A percentile compares a stretch with the other conserved stretches of the same genome.
phyloP scores from a whole-genome alignment of 2,797 vertebrate species.

The Paguma larvata region DNA sequence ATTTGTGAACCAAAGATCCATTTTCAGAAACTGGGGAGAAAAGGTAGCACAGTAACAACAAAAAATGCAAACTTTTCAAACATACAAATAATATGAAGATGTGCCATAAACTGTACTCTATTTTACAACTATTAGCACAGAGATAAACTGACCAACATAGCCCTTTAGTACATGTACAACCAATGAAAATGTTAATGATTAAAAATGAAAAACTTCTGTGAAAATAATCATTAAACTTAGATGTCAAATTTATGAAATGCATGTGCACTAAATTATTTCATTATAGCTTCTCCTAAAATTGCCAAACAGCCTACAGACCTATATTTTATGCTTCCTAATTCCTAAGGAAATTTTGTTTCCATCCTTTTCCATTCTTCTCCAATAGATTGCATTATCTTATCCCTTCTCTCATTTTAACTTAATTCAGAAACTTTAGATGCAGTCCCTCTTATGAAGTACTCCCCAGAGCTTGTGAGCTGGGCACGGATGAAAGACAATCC shows the following conservation, averaged over 20 bases:
- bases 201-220: not conserved
- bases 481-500: not conserved
- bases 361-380: not conserved
- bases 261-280: not conserved
- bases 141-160: not conserved
- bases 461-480: not conserved
- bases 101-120: not conserved
- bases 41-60: not conserved
- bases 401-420: slow-evolving; percentile 3
- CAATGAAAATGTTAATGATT: not conserved
- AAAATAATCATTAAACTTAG: slow-evolving; percentile 4
- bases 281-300: not conserved
- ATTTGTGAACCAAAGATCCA: not conserved
- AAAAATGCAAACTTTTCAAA: not conserved
- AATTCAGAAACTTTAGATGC: not conserved
- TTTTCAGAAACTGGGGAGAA: not conserved
- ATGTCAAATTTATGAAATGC: not conserved
- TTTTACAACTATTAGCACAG: not conserved
- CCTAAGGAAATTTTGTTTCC: not conserved
- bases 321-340: not conserved
- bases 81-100: not conserved
- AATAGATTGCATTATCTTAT: not conserved
- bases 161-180: not conserved
- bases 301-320: not conserved
- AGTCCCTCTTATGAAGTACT: not conserved